phyloP scores from a whole-genome alignment of 2,797 vertebrate genomes.

The Myripristis jacobus region DNA sequence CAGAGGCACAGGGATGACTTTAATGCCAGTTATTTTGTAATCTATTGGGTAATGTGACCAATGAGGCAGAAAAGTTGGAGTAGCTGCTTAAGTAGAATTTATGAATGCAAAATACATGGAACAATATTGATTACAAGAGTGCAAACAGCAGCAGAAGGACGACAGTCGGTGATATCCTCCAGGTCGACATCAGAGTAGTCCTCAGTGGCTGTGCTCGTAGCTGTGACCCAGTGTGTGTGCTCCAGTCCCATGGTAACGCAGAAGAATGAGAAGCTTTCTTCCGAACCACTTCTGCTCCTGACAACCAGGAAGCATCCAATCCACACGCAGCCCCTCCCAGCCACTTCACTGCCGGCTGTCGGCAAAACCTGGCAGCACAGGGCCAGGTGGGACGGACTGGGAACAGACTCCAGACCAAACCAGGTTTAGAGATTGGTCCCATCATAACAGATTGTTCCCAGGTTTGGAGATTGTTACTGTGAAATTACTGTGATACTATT shows the following conservation, averaged over 20 bases:
- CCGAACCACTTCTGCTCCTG: constrained; percentile 63
- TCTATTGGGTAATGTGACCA: too few species aligned
- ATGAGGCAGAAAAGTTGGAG: too few species aligned
- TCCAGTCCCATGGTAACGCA: constrained; percentile 39
- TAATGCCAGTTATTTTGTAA: too few species aligned
- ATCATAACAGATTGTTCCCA: too few species aligned
- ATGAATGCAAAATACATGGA: too few species aligned
- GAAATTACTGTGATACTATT: too few species aligned
- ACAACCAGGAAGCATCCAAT: constrained; percentile 72
- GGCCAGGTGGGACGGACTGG: neutral
- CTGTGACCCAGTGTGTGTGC: neutral
- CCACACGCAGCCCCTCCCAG: constrained; percentile 21
- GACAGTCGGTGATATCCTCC: constrained; percentile 2
- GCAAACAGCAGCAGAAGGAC: neutral
- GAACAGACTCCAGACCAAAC: neutral
- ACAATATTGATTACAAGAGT: neutral
- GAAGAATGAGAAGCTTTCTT: constrained; percentile 67
- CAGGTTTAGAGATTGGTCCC: too few species aligned
- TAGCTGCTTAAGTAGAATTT: too few species aligned
- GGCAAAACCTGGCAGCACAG: constrained; percentile 47
- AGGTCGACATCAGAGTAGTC: constrained; percentile 18
- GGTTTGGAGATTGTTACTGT: too few species aligned
- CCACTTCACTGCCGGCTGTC: constrained; percentile 2
- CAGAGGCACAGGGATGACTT: too few species aligned
- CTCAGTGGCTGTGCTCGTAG: constrained; percentile 17